Evolutionary conservation across 2,888 invertebrate species (phyloP).

Genomic region (Patella ulyssiponensis): DNA sequence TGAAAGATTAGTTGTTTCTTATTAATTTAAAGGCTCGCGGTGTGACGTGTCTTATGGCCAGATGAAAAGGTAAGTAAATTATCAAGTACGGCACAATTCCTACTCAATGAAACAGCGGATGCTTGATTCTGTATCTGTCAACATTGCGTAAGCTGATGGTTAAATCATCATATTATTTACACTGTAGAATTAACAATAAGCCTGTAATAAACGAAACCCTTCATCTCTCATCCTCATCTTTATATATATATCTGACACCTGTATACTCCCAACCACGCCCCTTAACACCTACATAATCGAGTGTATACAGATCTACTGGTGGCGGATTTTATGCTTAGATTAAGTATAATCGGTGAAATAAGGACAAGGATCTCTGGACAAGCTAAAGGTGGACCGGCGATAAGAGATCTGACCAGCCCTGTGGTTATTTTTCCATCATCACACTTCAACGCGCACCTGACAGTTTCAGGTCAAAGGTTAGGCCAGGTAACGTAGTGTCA

Average conservation of each 20-base stretch:
- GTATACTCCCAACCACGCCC: background rate
- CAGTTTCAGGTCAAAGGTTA: conserved; percentile 3
- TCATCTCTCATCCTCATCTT: background rate
- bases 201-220: conserved; percentile 1
- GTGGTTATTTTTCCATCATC: conserved; percentile 5
- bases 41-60: too few relatives aligned
- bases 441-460: conserved; percentile 10
- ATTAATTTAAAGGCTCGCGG: too few relatives aligned
- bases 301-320: background rate
- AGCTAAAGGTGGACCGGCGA: background rate
- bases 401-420: background rate
- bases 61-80: background rate
- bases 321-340: background rate
- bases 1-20: too few relatives aligned
- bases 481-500: conserved; percentile 11
- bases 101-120: background rate
- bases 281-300: conserved; percentile 3
- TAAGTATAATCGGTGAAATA: background rate
- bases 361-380: conserved; percentile 4
- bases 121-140: background rate
- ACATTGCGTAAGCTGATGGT: background rate
- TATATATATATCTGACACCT: background rate
- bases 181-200: background rate
- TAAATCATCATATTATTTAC: conserved; percentile 2
- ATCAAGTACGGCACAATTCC: background rate